phyloP scores from a whole-genome alignment of 1,140 invertebrate species.

The Danaus melanippus region DNA sequence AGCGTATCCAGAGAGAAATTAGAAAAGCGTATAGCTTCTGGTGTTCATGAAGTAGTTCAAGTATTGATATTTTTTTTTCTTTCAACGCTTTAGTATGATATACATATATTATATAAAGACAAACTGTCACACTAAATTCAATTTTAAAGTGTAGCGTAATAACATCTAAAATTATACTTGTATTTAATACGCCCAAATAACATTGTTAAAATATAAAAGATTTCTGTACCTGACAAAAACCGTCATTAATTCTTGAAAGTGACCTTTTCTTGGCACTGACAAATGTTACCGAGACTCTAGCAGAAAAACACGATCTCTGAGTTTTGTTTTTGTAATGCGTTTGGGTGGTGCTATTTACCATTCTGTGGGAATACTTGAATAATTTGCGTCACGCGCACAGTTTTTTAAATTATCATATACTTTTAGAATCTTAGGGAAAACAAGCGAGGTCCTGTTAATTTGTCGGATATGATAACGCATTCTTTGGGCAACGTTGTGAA shows the following conservation, averaged over 20 bases:
- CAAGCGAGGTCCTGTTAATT: slow-evolving; percentile 31
- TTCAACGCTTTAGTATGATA: too few species aligned
- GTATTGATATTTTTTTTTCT: slow-evolving; percentile 52
- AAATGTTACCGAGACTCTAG: slow-evolving; percentile 32
- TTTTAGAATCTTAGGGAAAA: slow-evolving; percentile 50
- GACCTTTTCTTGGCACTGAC: slow-evolving; percentile 47
- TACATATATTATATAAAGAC: too few species aligned
- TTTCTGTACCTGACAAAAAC: slow-evolving; percentile 26
- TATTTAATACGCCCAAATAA: too few species aligned
- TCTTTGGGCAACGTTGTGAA: slow-evolving; percentile 84
- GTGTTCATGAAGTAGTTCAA: slow-evolving; percentile 75
- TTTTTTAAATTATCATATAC: slow-evolving; percentile 7
- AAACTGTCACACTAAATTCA: too few species aligned
- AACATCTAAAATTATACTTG: too few species aligned
- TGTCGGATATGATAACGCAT: slow-evolving; percentile 73
- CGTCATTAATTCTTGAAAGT: slow-evolving; percentile 40
- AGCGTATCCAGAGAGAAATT: slow-evolving; percentile 75
- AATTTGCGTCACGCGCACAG: neutral
- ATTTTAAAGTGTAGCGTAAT: too few species aligned
- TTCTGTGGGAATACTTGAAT: too few species aligned
- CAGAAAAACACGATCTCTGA: slow-evolving; percentile 31
- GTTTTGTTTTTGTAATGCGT: slow-evolving; percentile 2
- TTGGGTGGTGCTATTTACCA: slow-evolving; percentile 1
- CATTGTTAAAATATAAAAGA: too few species aligned
- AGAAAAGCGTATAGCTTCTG: slow-evolving; percentile 77